Base-by-base conservation (phyloP, 2,888 invertebrate species). In the Scaptomyza reducta region DNA sequence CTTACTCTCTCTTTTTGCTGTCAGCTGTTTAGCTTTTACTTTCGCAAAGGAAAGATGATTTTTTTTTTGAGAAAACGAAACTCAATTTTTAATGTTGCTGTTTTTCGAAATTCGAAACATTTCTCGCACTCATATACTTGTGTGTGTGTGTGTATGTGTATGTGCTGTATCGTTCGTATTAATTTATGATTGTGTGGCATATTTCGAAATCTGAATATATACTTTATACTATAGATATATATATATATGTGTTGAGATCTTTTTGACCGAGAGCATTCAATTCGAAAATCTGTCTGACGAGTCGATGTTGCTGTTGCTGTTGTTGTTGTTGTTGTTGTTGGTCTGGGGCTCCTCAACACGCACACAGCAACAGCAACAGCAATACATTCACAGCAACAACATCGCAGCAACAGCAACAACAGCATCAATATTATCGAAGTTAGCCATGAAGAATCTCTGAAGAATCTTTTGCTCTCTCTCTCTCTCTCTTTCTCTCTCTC, bases 41-140 rank as follows among this genome's bases (percentile, higher is more conserved):
- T 74, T 74, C 73, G 66, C 71, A 60, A 75, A 70, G n/a, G n/a
- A n/a, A n/a, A n/a, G n/a, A n/a, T n/a, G n/a, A n/a, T n/a, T n/a
- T n/a, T n/a, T n/a, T n/a, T n/a, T n/a, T n/a, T n/a, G n/a, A n/a
- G n/a, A n/a, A n/a, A n/a, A n/a, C n/a, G n/a, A n/a, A n/a, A 22
- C 71, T 77, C 50, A 69, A 71, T 75, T 4, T 80, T 74, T 78
- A 64, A 77, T 74, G 77, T 46, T 38, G 35, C 35, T 38, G 35
- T 14, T 80, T 81, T 81, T 85, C 85, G 82, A 81, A 84, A 74
- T 81, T 82, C 85, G 85, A 84, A 81, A 63, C 44, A 29, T 56
- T 70, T 49, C 67, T 74, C 55, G 72, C 57, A 40, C 61, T 57
- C 45, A 61, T 68, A 13, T 33, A 13, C 13, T 1, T 53, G 47